Conservation (phyloP, 2,113 vertebrate species). For the Menidia beryllina region DNA sequence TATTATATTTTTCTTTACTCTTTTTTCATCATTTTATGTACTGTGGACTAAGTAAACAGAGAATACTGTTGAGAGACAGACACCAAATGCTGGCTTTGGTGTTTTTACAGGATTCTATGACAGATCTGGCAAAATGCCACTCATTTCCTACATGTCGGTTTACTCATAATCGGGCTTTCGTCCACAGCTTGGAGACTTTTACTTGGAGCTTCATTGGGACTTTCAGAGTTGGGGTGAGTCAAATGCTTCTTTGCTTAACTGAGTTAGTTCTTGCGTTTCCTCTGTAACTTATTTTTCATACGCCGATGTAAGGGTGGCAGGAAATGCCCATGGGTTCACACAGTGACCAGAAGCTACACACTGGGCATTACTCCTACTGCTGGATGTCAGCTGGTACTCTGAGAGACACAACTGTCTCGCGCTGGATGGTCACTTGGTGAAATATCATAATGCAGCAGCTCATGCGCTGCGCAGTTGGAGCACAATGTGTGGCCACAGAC, state of each 20-base stretch:
- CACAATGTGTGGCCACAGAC: neutral
- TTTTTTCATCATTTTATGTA: too few relatives aligned
- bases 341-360: neutral
- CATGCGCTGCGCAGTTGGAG: neutral
- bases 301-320: too few relatives aligned
- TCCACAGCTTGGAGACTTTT: conserved; percentile 97
- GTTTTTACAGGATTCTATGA: too few relatives aligned
- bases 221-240: conserved; percentile 99
- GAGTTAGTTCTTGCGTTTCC: too few relatives aligned
- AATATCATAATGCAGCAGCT: neutral
- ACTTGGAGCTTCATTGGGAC: conserved; percentile 99
- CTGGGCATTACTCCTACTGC: conserved; percentile 23
- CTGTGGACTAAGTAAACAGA: too few relatives aligned
- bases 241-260: too few relatives aligned
- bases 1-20: too few relatives aligned
- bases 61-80: too few relatives aligned
- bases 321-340: neutral
- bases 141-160: neutral
- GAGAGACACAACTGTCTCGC: neutral
- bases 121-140: too few relatives aligned
- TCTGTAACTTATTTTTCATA: too few relatives aligned
- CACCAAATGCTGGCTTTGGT: too few relatives aligned
- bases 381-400: conserved; percentile 30
- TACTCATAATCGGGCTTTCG: conserved; percentile 15
- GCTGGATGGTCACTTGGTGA: neutral